These are phyloP conservation scores for Tenthredo notha DNA, from an alignment of 2,888 invertebrate genomes.

Conservation along the genomic window DNA sequence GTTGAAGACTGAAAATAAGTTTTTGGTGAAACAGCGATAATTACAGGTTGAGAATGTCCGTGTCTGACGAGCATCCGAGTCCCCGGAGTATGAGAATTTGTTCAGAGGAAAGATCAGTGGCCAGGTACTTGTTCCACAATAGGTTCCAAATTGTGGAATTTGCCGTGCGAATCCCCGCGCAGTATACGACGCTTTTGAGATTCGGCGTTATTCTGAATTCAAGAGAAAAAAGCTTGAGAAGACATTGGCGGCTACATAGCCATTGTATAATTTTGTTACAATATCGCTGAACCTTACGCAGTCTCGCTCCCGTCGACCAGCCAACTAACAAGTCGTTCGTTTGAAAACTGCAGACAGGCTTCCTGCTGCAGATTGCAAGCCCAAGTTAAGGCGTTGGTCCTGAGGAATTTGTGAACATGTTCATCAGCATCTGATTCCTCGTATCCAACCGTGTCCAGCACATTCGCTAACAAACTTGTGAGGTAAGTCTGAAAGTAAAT, in stretches of 20 bases:
- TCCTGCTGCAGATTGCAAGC: constrained; percentile 75
- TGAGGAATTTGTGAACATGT: constrained; percentile 67
- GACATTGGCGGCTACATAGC: background rate
- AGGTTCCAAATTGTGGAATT: constrained; percentile 57
- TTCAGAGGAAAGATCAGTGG: constrained; percentile 61
- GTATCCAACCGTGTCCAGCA: constrained; percentile 67
- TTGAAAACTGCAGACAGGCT: constrained; percentile 73
- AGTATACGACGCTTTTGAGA: constrained; percentile 60
- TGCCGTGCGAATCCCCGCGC: constrained; percentile 59
- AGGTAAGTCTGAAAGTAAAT: background rate
- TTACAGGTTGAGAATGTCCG: constrained; percentile 55
- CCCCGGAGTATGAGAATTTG: constrained; percentile 60
- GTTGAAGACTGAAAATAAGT: background rate
- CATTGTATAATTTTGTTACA: background rate
- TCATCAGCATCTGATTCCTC: constrained; percentile 65
- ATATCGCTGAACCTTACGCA: constrained; percentile 35
- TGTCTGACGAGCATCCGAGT: constrained; percentile 61
- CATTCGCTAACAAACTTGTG: background rate
- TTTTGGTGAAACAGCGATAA: background rate
- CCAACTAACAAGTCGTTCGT: constrained; percentile 16
- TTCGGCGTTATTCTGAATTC: constrained; percentile 60
- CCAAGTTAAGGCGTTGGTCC: constrained; percentile 70
- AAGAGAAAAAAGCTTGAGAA: background rate
- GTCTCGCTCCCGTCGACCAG: constrained; percentile 11
- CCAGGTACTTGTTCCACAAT: constrained; percentile 58